These are phyloP conservation scores for Daboia siamensis DNA, from an alignment of 2,113 vertebrate species.

Conservation along the genomic window DNA sequence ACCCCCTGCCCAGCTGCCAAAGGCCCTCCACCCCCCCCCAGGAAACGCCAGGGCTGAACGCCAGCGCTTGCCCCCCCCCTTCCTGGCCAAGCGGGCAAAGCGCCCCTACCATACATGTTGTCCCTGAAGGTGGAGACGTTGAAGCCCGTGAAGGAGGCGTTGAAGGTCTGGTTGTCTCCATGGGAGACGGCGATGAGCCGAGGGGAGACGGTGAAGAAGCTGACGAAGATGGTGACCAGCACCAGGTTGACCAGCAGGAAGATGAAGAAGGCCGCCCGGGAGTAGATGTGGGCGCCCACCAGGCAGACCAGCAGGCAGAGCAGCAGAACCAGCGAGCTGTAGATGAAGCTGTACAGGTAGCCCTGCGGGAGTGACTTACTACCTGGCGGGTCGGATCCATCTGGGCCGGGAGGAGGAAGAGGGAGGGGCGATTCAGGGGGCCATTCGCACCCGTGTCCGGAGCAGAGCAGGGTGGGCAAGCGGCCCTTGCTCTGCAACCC, in stretches of 20 bases:
- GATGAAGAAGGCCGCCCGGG: conserved; percentile 82
- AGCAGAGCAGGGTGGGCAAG: neutral
- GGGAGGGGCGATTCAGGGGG: neutral
- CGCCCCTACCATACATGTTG: conserved; percentile 79
- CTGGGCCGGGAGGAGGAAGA: conserved; percentile 22
- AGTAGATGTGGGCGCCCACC: conserved; percentile 85
- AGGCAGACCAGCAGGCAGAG: conserved; percentile 84
- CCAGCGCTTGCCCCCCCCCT: neutral
- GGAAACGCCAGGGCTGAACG: neutral
- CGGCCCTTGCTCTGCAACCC: neutral
- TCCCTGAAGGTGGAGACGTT: conserved; percentile 73
- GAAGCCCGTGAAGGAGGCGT: conserved; percentile 81
- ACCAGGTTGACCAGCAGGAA: conserved; percentile 81
- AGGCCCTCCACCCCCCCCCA: neutral
- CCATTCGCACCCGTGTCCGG: neutral
- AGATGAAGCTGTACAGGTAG: conserved; percentile 82
- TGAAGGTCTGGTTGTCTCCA: conserved; percentile 66
- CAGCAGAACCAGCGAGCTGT: conserved; percentile 77
- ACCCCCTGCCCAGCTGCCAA: neutral
- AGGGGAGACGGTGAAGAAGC: conserved; percentile 75
- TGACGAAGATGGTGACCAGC: conserved; percentile 81
- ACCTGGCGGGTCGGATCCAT: conserved; percentile 34
- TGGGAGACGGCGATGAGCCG: conserved; percentile 40
- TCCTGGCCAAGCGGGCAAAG: neutral
- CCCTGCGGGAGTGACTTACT: conserved; percentile 75